These are phyloP conservation scores for Emydura subglobosa DNA, from an alignment of 2,113 vertebrate species.

Conservation along the genomic window DNA sequence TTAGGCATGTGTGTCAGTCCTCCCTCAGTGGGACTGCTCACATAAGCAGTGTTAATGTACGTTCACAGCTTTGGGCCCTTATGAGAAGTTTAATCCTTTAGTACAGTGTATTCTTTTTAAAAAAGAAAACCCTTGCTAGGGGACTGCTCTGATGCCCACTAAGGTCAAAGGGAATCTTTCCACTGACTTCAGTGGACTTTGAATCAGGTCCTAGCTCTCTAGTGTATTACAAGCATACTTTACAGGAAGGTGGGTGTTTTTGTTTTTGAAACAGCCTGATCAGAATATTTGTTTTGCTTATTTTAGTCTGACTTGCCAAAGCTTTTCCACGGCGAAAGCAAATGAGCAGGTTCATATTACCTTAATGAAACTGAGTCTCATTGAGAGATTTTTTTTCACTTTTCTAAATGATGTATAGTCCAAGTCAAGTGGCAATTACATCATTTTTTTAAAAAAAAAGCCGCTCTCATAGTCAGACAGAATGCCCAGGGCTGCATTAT, in stretches of 20 bases:
- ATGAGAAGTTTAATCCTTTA: not conserved
- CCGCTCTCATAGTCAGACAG: not conserved
- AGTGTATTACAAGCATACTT: not conserved
- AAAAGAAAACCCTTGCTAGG: not conserved
- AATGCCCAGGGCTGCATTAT: not conserved
- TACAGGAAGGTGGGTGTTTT: not conserved
- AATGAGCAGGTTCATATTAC: not conserved
- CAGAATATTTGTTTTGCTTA: slow-evolving; percentile 33
- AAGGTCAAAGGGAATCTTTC: not conserved
- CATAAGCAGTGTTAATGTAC: rapidly evolving
- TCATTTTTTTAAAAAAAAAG: not conserved
- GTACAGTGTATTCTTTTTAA: not conserved
- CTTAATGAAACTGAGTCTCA: slow-evolving; percentile 9
- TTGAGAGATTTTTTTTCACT: not conserved
- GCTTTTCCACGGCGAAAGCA: slow-evolving; percentile 44
- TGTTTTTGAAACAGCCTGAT: not conserved
- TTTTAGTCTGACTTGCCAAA: slow-evolving; percentile 26
- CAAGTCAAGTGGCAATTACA: slow-evolving; percentile 38
- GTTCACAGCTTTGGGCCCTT: not conserved
- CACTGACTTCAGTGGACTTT: not conserved
- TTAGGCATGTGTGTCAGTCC: not conserved
- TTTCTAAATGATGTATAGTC: not conserved
- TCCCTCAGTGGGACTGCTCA: not conserved
- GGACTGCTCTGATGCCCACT: not conserved
- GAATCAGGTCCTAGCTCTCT: not conserved